phyloP scores from a whole-genome alignment of 2,113 vertebrate species.

The Rhinolophus sinicus region DNA sequence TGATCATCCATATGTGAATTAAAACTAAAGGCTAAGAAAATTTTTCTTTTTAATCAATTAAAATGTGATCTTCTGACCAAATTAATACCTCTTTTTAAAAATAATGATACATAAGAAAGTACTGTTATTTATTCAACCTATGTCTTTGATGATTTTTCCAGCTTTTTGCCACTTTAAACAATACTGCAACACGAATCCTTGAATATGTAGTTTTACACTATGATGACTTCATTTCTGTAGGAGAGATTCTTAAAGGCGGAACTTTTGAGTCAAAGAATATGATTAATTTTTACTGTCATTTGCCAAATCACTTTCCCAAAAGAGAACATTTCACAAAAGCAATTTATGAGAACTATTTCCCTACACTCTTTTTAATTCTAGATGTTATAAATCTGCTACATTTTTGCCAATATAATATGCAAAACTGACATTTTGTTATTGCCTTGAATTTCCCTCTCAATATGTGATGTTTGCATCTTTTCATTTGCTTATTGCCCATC shows the following conservation, averaged over 20 bases:
- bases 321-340: neutral
- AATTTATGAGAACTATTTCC: neutral
- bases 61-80: neutral
- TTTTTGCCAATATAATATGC: constrained; percentile 2
- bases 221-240: neutral
- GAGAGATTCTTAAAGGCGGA: neutral
- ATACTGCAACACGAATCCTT: neutral
- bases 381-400: neutral
- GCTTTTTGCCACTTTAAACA: constrained; percentile 22
- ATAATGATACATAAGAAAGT: neutral
- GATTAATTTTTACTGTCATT: constrained; percentile 41
- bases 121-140: neutral
- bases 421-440: neutral
- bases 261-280: neutral
- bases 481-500: neutral
- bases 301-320: neutral
- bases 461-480: neutral
- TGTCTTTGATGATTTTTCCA: neutral
- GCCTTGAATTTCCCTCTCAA: neutral
- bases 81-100: neutral
- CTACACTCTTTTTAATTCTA: neutral
- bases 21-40: neutral
- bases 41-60: neutral
- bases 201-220: neutral
- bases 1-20: neutral